Percentiles rank a stretch among this genome's conserved stretches.
phyloP scores from a whole-genome alignment of 2,113 vertebrate species.

The Trichomycterus rosablanca region DNA sequence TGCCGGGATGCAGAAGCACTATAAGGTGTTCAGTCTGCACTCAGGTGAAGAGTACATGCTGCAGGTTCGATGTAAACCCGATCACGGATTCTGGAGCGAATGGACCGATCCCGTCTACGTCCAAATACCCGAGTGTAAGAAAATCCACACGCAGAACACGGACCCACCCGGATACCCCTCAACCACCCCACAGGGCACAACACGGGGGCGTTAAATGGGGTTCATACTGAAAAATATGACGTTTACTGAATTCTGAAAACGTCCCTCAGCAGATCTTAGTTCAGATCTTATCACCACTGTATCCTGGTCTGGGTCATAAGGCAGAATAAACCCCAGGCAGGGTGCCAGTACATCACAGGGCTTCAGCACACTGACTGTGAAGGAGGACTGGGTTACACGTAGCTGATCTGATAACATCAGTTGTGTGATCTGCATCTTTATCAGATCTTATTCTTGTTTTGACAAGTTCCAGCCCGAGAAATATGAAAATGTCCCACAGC shows the following conservation, averaged over 20 bases:
- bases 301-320: too few species aligned
- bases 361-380: too few species aligned
- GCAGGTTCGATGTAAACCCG: slow-evolving; percentile 85
- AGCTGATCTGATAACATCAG: neutral
- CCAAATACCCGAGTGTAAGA: slow-evolving; percentile 68
- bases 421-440: neutral
- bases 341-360: too few species aligned
- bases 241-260: too few species aligned
- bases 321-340: too few species aligned
- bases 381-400: too few species aligned
- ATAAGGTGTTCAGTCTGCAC: slow-evolving; percentile 77
- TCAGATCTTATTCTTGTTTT: slow-evolving; percentile 8
- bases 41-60: slow-evolving; percentile 77
- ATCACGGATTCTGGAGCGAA: slow-evolving; percentile 76
- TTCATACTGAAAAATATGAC: too few species aligned
- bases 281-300: too few species aligned
- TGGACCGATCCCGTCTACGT: slow-evolving; percentile 62
- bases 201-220: too few species aligned
- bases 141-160: neutral
- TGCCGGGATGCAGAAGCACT: slow-evolving; percentile 80
- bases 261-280: too few species aligned
- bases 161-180: neutral
- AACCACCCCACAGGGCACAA: neutral
- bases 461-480: neutral
- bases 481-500: slow-evolving; percentile 1